Base-by-base conservation (phyloP, 2,888 invertebrate species). In the Xestobium rufovillosum region DNA sequence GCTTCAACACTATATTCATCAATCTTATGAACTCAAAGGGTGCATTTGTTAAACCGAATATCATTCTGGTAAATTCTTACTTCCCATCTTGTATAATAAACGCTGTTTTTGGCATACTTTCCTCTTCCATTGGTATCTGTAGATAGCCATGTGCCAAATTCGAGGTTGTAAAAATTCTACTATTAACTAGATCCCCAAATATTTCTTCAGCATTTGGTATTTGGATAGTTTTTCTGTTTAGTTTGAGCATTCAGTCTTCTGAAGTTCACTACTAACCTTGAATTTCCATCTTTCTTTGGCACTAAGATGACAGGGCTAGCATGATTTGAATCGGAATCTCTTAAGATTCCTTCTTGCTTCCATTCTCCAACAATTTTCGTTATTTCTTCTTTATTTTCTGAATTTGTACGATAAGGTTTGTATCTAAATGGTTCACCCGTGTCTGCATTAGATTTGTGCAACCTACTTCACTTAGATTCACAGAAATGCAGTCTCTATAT, bases 261-360 rank as follows among this genome's bases (percentile, higher is more conserved):
- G 23, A 38, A 49, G 29, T 48, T 45, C 4, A 48, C 31, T 14
- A 49, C 47, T 11, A 49, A 28, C 17, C 47, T 31, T 14, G 39
- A 31, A 31, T 43, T 37, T 9, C 47, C 39, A 3, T 32, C 25
- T 12, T 16, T 40, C 35, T 40, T 44, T 9, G 26, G 31, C 13
- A 46, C 44, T 13, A 45, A 29, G 11, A 49, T 13, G 10, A 38
- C 43, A 33, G 48, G 45, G 15, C 32, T 37, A 3, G 45, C 36
- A 16, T 48, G 45, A 4, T 37, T 16, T 14, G 46, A 43, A 4
- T 10, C 37, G 11, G 45, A 44, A 12, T 45, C 43, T 10, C 30
- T 31, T 4, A 43, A 26, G 6, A 45, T 39, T 14, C 42, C 39
- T 14, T 23, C 27, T 3, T 34, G 14, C 25, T 31, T 31, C 44